Conservation (phyloP, 2,113 vertebrate genomes). For the Lynx canadensis region DNA sequence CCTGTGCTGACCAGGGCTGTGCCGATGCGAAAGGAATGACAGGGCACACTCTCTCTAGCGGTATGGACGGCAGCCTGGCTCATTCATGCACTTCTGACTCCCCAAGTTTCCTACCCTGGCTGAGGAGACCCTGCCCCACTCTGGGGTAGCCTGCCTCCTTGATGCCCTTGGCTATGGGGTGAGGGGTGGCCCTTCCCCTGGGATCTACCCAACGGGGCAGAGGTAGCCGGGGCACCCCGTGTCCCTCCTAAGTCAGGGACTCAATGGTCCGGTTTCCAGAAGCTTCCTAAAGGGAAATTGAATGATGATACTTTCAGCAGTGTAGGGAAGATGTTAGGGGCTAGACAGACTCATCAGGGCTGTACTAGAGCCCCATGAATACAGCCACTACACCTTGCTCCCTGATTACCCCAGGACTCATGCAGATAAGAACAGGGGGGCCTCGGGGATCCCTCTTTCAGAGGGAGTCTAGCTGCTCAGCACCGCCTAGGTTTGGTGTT, state of each 20-base stretch:
- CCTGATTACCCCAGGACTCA: accelerated
- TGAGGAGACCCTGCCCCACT: neutral
- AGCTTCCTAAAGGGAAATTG: neutral
- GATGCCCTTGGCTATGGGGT: accelerated
- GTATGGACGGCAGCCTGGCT: neutral
- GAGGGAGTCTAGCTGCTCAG: neutral
- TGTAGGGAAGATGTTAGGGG: neutral
- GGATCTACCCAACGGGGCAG: no score
- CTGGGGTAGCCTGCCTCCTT: neutral
- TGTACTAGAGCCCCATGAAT: accelerated
- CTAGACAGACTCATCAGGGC: neutral
- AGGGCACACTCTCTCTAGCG: neutral
- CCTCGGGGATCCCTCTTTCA: accelerated
- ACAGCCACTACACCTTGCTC: neutral
- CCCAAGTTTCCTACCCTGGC: neutral
- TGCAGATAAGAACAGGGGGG: neutral
- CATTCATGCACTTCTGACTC: neutral
- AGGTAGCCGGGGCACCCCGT: neutral
- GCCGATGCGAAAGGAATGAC: neutral
- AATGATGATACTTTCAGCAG: neutral
- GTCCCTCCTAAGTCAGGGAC: neutral
- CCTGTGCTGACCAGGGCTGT: neutral
- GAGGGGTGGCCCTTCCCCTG: neutral
- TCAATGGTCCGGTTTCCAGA: neutral
- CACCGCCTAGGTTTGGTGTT: accelerated